Evolutionary conservation across 2,113 vertebrate species (phyloP), one percentile per base, ranked within the genome.

Genomic region (Lampris incognitus): DNA sequence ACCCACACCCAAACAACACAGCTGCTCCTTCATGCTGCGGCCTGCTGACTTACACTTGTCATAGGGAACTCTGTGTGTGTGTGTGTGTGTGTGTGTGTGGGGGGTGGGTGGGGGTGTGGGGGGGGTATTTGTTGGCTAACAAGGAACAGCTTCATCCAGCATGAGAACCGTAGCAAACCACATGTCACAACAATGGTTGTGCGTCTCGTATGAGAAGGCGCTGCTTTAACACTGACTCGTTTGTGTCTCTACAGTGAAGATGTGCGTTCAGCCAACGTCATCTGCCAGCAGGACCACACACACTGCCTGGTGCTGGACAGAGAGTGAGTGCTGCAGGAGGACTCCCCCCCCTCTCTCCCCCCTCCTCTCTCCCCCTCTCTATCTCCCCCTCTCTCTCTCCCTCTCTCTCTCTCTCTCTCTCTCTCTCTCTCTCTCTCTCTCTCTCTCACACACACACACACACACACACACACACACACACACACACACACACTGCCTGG

Each of bases 241-340:
- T 4, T 51, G 1, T 92, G 73, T 85, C 60, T 62, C 86, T 84
- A 4, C 89, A 98, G 97, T 87, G 96, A 98, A 64, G 96, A 99
- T 24, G 95, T 99, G 64, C 95, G 97, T 42, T 99, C 97, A 10
- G 97, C 97, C 70, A 98, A 98, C 38, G 96, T 98, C 37, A 93
- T 98, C 85, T 96, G 96, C 36, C 95, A 92, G 48, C 95, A 97
- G 84, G 91, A 96, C 71, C 94, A 94, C 41, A 96, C 97, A 1
- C 95, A 96, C 0, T 99, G 97, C 87, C 93, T 98, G 5, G 96
- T 96, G 44, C 95, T 98, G 85, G 97, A 97, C 57, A 94, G 97
- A 95, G 96, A 97, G 97, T 99, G 87, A 97, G 97, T 96, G 67
- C 1, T 24, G 24, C 24, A 24, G 24, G 24, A 24, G 24, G 24